Conservation (phyloP, 2,113 vertebrate genomes). For the Salvelinus namaycush region DNA sequence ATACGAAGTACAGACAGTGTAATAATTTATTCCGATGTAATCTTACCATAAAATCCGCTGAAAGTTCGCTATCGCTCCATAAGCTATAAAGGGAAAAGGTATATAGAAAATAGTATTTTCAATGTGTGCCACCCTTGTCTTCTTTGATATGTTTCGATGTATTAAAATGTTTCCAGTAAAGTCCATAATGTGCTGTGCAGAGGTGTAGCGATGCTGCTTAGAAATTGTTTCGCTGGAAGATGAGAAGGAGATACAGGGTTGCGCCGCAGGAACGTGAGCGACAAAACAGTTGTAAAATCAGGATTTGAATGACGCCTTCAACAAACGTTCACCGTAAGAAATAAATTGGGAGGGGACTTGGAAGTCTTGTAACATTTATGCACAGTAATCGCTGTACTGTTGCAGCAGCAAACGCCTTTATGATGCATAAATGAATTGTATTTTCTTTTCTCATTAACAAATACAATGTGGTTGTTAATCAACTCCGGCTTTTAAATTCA, state of each 20-base stretch:
- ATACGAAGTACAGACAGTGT: too few relatives aligned
- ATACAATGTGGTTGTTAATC: too few relatives aligned
- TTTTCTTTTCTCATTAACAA: too few relatives aligned
- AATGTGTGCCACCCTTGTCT: not conserved
- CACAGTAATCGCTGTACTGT: too few relatives aligned
- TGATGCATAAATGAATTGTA: too few relatives aligned
- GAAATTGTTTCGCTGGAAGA: not conserved
- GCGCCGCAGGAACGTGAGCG: constrained; percentile 18
- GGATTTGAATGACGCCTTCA: constrained; percentile 4
- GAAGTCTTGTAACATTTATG: not conserved
- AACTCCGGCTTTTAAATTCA: too few relatives aligned
- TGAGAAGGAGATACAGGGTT: constrained; percentile 17
- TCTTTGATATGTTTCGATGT: not conserved
- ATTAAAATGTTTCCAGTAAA: not conserved
- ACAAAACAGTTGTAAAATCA: constrained; percentile 19
- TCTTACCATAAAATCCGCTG: too few relatives aligned
- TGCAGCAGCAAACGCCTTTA: too few relatives aligned
- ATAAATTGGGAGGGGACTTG: not conserved
- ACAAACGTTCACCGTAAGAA: not conserved
- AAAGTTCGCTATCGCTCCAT: too few relatives aligned
- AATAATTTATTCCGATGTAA: too few relatives aligned
- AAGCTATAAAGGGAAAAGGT: too few relatives aligned
- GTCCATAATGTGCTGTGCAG: not conserved
- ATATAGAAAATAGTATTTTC: not conserved
- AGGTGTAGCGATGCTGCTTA: not conserved